phyloP scores from a whole-genome alignment of 2,888 invertebrate genomes.

The Perizoma affinitatum region DNA sequence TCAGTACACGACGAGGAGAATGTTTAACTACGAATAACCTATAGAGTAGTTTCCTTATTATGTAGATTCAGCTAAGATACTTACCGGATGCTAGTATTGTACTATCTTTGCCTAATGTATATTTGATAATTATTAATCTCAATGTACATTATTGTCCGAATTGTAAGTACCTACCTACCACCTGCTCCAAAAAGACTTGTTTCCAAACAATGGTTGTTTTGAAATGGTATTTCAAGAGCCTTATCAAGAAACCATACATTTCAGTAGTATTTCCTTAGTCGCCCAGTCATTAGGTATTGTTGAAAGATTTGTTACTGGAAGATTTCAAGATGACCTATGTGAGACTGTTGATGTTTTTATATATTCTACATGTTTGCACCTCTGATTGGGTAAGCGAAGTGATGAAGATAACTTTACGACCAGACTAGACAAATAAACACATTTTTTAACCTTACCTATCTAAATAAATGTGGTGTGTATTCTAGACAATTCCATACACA shows the following conservation, averaged over 20 bases:
- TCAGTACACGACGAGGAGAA: too few species aligned
- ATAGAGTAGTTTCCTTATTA: too few species aligned
- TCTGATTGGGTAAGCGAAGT: conserved; percentile 38
- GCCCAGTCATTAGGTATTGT: conserved; percentile 6
- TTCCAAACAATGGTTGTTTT: conserved; percentile 34
- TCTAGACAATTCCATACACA: too few species aligned
- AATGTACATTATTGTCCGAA: too few species aligned
- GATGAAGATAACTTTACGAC: too few species aligned
- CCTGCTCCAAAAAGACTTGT: conserved; percentile 28
- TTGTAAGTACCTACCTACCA: conserved; percentile 9
- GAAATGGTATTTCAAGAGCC: conserved; percentile 10
- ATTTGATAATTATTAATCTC: too few species aligned
- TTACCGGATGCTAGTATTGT: too few species aligned
- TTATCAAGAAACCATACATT: conserved; percentile 20
- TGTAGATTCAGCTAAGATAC: too few species aligned
- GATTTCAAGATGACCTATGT: conserved; percentile 23
- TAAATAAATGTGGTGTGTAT: too few species aligned
- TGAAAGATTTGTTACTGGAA: conserved; percentile 10
- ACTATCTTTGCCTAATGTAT: too few species aligned
- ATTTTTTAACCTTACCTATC: conserved; percentile 17
- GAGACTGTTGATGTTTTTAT: conserved; percentile 28
- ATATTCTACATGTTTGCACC: conserved; percentile 24
- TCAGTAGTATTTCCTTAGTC: conserved; percentile 24
- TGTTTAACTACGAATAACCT: too few species aligned
- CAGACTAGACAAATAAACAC: conserved; percentile 33